Percentiles rank a stretch among this genome's conserved stretches.
Conservation (phyloP, 2,888 invertebrate species). For the Ophraella communa region DNA sequence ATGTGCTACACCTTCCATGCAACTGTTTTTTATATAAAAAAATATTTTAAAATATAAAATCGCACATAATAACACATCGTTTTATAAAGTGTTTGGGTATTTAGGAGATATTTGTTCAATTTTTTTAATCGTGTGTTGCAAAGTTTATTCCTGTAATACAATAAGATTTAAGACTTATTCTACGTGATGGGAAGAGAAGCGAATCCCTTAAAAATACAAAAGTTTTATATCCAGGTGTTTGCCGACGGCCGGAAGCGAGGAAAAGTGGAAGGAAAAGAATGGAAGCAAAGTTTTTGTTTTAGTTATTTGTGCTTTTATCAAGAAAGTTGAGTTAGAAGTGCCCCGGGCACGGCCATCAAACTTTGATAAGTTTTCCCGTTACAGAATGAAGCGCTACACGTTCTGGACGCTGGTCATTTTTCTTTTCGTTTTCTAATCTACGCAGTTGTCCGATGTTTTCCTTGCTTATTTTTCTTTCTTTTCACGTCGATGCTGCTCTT, state of each 20-base stretch:
- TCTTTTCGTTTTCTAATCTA: constrained; percentile 62
- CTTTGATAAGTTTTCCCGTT: constrained; percentile 60
- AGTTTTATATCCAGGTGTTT: constrained; percentile 52
- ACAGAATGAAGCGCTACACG: constrained; percentile 51
- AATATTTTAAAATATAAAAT: too few species aligned
- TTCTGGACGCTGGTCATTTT: constrained; percentile 62
- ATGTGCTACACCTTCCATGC: too few species aligned
- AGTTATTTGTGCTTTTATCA: constrained; percentile 60
- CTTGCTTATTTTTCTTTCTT: constrained; percentile 44
- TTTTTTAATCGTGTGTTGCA: not conserved
- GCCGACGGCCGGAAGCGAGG: constrained; percentile 45
- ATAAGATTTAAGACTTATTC: constrained; percentile 10
- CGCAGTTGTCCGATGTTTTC: constrained; percentile 51
- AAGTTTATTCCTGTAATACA: not conserved
- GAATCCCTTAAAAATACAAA: constrained; percentile 41
- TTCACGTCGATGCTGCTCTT: constrained; percentile 29
- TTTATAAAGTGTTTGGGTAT: too few species aligned
- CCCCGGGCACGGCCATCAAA: constrained; percentile 58
- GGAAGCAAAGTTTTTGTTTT: constrained; percentile 51
- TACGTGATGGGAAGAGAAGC: constrained; percentile 19
- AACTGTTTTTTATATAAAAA: too few species aligned
- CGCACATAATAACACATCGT: too few species aligned
- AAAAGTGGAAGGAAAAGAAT: constrained; percentile 28
- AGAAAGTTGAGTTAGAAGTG: constrained; percentile 55
- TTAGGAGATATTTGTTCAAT: too few species aligned